These are phyloP conservation scores for Macroramphosus scolopax DNA, from an alignment of 2,797 vertebrate species.

Conservation along the genomic window DNA sequence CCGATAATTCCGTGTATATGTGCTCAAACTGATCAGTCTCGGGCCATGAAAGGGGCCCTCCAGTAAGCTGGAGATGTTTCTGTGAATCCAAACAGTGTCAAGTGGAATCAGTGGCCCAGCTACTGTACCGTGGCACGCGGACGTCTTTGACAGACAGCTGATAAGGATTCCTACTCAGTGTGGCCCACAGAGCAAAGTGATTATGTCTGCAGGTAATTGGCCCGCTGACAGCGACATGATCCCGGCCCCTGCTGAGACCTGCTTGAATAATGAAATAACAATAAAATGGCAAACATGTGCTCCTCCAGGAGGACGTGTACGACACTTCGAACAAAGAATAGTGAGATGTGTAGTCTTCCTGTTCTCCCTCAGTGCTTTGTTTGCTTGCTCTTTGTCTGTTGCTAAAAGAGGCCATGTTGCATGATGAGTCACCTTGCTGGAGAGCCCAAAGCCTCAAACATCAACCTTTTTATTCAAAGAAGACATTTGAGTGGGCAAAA, in stretches of 20 bases:
- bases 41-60: too few species aligned
- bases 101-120: conserved; percentile 38
- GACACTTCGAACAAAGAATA: conserved; percentile 3
- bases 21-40: background rate
- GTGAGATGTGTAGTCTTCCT: conserved; percentile 27
- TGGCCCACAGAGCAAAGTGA: conserved; percentile 58
- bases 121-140: conserved; percentile 30
- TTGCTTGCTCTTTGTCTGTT: conserved; percentile 62
- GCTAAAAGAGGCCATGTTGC: conserved; percentile 53
- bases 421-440: conserved; percentile 63
- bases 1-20: conserved; percentile 1
- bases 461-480: conserved; percentile 38
- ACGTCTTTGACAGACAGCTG: conserved; percentile 68
- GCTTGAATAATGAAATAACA: conserved; percentile 66
- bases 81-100: conserved; percentile 26
- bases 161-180: conserved; percentile 67
- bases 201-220: conserved; percentile 66
- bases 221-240: conserved; percentile 57
- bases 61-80: conserved; percentile 6
- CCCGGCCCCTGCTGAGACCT: conserved; percentile 60
- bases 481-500: conserved; percentile 37
- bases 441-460: conserved; percentile 49
- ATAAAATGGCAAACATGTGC: conserved; percentile 57
- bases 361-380: conserved; percentile 55
- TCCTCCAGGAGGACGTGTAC: conserved; percentile 4